These are phyloP conservation scores for Chrysomallon squamiferum DNA, from an alignment of 1,140 invertebrate genomes.

Conservation along the genomic window DNA sequence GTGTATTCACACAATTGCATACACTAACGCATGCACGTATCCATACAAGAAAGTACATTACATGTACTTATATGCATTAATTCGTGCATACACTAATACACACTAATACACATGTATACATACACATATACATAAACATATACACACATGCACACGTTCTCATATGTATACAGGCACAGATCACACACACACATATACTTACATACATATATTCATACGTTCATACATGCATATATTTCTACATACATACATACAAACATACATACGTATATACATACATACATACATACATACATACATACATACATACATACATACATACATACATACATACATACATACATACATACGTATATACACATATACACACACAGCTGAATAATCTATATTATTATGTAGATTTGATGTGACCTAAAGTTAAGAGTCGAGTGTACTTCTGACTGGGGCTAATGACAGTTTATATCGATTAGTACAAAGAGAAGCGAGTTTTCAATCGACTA, in stretches of 20 bases:
- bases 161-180: not conserved
- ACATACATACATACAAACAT: not conserved
- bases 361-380: not conserved
- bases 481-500: too few species aligned
- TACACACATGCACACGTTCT: not conserved
- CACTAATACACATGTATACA: too few species aligned
- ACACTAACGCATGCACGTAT: not conserved
- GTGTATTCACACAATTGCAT: not conserved
- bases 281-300: not conserved
- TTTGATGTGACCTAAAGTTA: too few species aligned
- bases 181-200: not conserved
- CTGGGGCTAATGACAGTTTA: too few species aligned
- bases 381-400: too few species aligned
- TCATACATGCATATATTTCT: not conserved
- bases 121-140: not conserved
- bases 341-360: not conserved
- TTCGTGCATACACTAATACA: too few species aligned
- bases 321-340: not conserved
- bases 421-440: too few species aligned
- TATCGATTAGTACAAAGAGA: too few species aligned
- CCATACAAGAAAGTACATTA: too few species aligned
- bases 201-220: not conserved
- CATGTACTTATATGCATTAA: too few species aligned
- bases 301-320: not conserved
- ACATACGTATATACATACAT: not conserved